Conservation (phyloP, 2,888 invertebrate genomes). For the Subacronicta megacephala region DNA sequence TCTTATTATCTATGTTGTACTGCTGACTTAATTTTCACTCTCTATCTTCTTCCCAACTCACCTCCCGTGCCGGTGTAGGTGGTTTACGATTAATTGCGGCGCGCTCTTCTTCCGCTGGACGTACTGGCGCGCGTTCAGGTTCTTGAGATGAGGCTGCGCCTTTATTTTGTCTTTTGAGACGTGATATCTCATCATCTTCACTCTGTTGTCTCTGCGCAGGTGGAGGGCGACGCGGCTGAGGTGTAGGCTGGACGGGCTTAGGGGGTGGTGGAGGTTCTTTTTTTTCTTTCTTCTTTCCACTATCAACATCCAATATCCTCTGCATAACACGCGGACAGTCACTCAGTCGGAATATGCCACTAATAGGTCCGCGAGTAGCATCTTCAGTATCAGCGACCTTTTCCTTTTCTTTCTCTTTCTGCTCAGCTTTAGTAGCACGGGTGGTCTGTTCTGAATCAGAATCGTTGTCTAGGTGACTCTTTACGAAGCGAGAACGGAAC, state of each 20-base stretch:
- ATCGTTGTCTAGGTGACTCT: slow-evolving; percentile 92
- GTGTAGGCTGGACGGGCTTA: slow-evolving; percentile 89
- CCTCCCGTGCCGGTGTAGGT: slow-evolving; percentile 93
- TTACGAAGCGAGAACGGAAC: slow-evolving; percentile 92
- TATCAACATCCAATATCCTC: slow-evolving; percentile 95
- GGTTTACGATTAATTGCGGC: slow-evolving; percentile 90
- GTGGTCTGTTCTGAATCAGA: slow-evolving; percentile 92
- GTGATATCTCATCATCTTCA: slow-evolving; percentile 96
- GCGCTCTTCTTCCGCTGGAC: slow-evolving; percentile 90
- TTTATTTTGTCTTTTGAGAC: slow-evolving; percentile 96
- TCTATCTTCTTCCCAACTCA: slow-evolving; percentile 91
- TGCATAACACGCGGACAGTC: slow-evolving; percentile 97
- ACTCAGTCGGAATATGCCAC: slow-evolving; percentile 95
- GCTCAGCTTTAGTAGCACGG: slow-evolving; percentile 92
- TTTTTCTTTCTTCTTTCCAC: slow-evolving; percentile 93
- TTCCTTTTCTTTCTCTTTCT: slow-evolving; percentile 90
- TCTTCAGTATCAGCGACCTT: slow-evolving; percentile 97
- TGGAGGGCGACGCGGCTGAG: slow-evolving; percentile 88
- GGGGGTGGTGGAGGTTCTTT: slow-evolving; percentile 90
- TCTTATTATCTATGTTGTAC: slow-evolving; percentile 80
- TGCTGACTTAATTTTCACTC: slow-evolving; percentile 73
- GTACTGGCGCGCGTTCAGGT: slow-evolving; percentile 88
- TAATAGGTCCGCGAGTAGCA: slow-evolving; percentile 95
- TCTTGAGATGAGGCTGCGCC: slow-evolving; percentile 91
- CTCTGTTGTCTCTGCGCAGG: slow-evolving; percentile 94